These are phyloP conservation scores for Drosophila lutescens DNA, from an alignment of 2,888 invertebrate species.

Conservation along the genomic window DNA sequence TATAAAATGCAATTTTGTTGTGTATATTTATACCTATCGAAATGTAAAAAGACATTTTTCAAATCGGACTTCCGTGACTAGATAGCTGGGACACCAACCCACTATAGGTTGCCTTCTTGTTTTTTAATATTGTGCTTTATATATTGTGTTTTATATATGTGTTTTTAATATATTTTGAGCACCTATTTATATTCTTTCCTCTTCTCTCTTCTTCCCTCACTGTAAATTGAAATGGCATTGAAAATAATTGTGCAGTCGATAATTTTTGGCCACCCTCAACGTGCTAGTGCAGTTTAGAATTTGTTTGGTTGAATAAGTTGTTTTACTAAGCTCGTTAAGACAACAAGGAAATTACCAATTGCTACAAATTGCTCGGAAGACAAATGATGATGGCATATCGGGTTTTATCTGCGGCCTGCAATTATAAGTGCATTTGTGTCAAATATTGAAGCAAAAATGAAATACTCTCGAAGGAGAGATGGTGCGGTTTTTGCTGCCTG, in stretches of 20 bases:
- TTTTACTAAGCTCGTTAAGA: constrained; percentile 16
- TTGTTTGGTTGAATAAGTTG: background rate
- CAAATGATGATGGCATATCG: constrained; percentile 24
- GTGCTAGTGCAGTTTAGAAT: background rate
- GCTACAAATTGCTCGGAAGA: constrained; percentile 50
- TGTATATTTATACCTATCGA: too few relatives aligned
- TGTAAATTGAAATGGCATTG: too few relatives aligned
- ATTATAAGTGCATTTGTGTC: constrained; percentile 73
- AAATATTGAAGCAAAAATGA: constrained; percentile 51
- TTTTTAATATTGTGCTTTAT: too few relatives aligned
- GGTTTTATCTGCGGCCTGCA: constrained; percentile 60
- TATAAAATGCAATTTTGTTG: too few relatives aligned
- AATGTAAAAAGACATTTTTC: too few relatives aligned
- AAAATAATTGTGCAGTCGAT: background rate
- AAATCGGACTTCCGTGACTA: too few relatives aligned
- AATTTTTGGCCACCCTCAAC: background rate
- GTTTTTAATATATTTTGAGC: too few relatives aligned
- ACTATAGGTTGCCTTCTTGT: too few relatives aligned
- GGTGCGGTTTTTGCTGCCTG: constrained; percentile 36
- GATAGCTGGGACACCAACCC: too few relatives aligned
- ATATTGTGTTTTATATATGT: too few relatives aligned
- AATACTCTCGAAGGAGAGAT: constrained; percentile 19
- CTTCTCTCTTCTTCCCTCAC: too few relatives aligned
- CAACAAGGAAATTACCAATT: constrained; percentile 49
- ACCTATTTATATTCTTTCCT: too few relatives aligned